Evolutionary conservation across 2,888 invertebrate genomes (phyloP).

Genomic region (Leptinotarsa rubiginosa): DNA sequence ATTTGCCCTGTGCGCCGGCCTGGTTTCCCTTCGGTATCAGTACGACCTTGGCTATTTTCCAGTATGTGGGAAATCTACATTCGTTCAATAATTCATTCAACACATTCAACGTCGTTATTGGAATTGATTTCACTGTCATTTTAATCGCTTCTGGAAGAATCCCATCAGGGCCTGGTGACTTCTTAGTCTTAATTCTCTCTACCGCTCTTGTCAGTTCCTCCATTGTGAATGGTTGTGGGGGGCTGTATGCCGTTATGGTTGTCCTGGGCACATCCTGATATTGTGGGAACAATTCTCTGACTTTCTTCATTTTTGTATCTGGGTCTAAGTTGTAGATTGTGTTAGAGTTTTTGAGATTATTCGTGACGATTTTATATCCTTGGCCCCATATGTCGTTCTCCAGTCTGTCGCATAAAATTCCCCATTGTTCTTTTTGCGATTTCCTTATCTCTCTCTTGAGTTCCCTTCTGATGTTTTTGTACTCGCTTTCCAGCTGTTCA

Average conservation of each 20-base stretch:
- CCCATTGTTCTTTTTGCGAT: conserved; percentile 11
- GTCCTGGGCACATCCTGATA: not conserved
- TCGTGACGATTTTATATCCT: conserved; percentile 14
- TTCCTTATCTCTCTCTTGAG: conserved; percentile 4
- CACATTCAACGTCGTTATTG: not conserved
- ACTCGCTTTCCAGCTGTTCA: not conserved
- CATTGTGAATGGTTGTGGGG: conserved; percentile 18
- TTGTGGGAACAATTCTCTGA: conserved; percentile 10
- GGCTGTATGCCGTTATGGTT: not conserved
- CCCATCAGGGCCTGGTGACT: conserved; percentile 23
- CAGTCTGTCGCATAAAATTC: conserved; percentile 8
- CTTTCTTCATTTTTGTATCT: not conserved
- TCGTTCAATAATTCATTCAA: conserved; percentile 16
- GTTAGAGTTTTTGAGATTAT: conserved; percentile 3
- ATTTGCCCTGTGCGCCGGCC: not conserved
- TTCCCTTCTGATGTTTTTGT: conserved; percentile 6
- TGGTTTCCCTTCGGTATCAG: conserved; percentile 30
- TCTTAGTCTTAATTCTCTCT: conserved; percentile 1
- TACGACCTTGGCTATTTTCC: conserved; percentile 36
- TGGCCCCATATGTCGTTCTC: conserved; percentile 17
- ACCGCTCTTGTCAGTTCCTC: conserved; percentile 15
- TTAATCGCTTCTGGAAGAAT: conserved; percentile 21
- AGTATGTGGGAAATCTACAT: conserved; percentile 28
- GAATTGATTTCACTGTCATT: conserved; percentile 11
- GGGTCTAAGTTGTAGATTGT: conserved; percentile 2